Base-by-base conservation (phyloP, 2,113 vertebrate species). In the Rana temporaria region DNA sequence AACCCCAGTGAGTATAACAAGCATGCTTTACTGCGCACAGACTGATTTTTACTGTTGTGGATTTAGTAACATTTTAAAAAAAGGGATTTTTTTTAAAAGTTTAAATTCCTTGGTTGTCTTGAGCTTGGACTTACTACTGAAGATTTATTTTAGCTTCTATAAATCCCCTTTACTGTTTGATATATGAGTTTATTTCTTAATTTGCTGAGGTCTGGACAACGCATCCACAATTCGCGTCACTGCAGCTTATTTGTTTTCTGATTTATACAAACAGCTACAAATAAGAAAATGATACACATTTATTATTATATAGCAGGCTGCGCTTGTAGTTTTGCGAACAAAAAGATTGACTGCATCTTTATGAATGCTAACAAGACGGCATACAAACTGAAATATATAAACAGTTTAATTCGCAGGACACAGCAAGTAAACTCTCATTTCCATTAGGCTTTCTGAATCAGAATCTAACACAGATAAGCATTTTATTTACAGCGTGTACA, bases 371-470 rank as follows among this genome's bases (percentile, higher is more conserved):
- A 59, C 70, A 73, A 73, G 53, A 1, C 53, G 56, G 60, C 75
- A 65, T 78, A 78, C 52, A 78, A 55, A 78, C 17, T 22, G 75
- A 66, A 22, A 26, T 78, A 78, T 78, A 66, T 42, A 34, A 55
- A 66, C 55, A 65, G n/a, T 78, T 26, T 66, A 24, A 66, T 78
- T 78, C 66, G 22, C 34, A 14, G 18, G 1, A 19, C 30, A 18
- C 71, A 74, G 57, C 38, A 74, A 60, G 55, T 38, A 60, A 60
- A 38, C 15, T 55, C 71, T 74, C 53, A 73, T 73, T 73, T 73
- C 53, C 73, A 76, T 63, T 20, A 63, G 24, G 9, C 59, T 20
- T 52, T 62, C 22, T 24, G 38, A 12, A 63, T 32, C 11, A 52
- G n/a, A 34, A 63, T 62, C 18, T 7, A 18, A 48, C 57, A 24